These are phyloP conservation scores for Ctenomys sociabilis DNA, from an alignment of 2,113 vertebrate species.

Conservation along the genomic window DNA sequence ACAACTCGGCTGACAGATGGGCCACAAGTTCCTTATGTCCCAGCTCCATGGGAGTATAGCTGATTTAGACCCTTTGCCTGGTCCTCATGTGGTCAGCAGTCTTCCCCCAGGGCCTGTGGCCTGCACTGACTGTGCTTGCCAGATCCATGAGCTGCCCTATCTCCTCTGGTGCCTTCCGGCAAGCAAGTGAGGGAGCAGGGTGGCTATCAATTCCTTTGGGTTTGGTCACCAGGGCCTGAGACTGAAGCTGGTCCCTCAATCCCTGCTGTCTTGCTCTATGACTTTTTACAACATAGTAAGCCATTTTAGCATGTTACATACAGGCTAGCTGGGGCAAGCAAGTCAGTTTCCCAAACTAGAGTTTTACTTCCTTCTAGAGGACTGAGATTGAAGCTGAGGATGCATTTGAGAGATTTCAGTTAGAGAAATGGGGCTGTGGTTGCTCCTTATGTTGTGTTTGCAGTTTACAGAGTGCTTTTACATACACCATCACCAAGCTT, in stretches of 20 bases:
- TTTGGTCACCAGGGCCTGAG: not conserved
- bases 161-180: not conserved
- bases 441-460: not conserved
- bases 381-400: not conserved
- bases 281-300: not conserved
- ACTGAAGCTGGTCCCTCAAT: not conserved
- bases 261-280: not conserved
- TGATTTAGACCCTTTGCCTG: constrained; percentile 41
- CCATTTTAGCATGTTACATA: not conserved
- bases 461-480: not conserved
- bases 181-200: not conserved
- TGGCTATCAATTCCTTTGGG: not conserved
- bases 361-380: not conserved
- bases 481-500: not conserved
- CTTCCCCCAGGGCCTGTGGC: not conserved
- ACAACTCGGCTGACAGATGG: constrained; percentile 53
- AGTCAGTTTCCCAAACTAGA: not conserved
- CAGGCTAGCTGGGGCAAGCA: not conserved
- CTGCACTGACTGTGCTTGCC: not conserved
- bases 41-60: not conserved
- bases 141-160: rapidly evolving
- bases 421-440: not conserved
- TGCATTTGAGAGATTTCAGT: not conserved
- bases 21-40: constrained; percentile 13
- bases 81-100: not conserved